Base-by-base conservation (phyloP, 2,888 invertebrate genomes). In the Thymelicus sylvestris region DNA sequence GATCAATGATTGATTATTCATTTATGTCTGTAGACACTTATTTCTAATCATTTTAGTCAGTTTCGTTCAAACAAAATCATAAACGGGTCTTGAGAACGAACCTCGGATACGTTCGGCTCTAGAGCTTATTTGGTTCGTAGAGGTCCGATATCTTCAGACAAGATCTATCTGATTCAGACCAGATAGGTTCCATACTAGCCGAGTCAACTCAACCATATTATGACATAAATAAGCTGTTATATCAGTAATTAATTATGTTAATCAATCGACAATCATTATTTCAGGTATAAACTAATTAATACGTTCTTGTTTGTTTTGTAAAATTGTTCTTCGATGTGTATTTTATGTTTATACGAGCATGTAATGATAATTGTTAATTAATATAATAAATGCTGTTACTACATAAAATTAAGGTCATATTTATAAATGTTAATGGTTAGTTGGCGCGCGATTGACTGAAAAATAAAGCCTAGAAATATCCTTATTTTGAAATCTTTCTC, bases 291-390 rank as follows among this genome's bases (percentile, higher is more conserved):
- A n/a, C 7, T 15, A n/a, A 50, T 50, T 15, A 50, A 0, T 50
- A 8, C 5, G 8, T 15, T 8, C n/a, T 15, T n/a, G 50, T 50
- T 50, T 50, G 50, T 50, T 50, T 6, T 50, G 50, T 50, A n/a
- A 4, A 50, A 15, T 50, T 50, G 15, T n/a, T 50, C 15, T 50
- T 6, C n/a, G 50, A 50, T 15, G 15, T 6, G 15, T 6, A 50
- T 50, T 50, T 50, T 50, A 50, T 41, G 41, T 50, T 50, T 15
- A 50, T 2, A 50, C 15, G 50, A 50, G 15, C 50, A 15, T n/a
- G n/a, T 50, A n/a, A 50, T 50, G n/a, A 50, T 50, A 50, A 50
- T 50, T 50, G 15, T 10, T 15, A n/a, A 48, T 48, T n/a, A 50
- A 50, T 50, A 8, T 50, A 6, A 50, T 15, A 50, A 50, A 50